Evolutionary conservation across 2,797 vertebrate genomes (phyloP).

Genomic region (Podargus strigoides): DNA sequence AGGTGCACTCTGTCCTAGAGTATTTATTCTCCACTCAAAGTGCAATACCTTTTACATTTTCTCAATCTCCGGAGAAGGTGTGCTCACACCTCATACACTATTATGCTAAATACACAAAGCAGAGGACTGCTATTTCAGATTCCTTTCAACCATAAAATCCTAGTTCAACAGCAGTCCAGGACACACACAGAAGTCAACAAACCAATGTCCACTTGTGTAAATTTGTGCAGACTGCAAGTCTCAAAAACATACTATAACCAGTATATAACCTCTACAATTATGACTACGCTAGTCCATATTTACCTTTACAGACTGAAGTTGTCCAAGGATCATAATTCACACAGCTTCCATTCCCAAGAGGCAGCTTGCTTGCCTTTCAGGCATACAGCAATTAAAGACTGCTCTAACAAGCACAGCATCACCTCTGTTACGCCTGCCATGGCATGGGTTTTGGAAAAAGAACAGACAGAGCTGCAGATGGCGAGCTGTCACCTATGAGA

Average conservation of each 20-base stretch:
- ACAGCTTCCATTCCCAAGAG: neutral
- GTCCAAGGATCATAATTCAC: neutral
- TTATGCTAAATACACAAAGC: neutral
- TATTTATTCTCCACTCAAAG: neutral
- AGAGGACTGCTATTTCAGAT: neutral
- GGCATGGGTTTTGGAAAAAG: neutral
- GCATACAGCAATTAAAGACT: neutral
- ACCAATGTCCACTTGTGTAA: neutral
- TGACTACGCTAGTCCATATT: neutral
- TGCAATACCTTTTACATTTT: neutral
- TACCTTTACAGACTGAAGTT: neutral
- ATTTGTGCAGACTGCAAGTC: neutral
- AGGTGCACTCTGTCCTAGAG: neutral
- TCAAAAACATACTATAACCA: neutral
- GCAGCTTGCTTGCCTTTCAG: neutral
- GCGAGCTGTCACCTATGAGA: neutral
- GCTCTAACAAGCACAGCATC: conserved; percentile 7
- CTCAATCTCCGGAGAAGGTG: neutral
- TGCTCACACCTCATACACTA: neutral
- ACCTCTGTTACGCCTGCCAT: neutral
- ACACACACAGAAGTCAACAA: neutral
- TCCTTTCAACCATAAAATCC: neutral
- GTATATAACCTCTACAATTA: neutral
- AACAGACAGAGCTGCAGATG: neutral
- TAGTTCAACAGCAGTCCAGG: neutral